Conservation (phyloP, 2,888 invertebrate species). For the Hirtodrosophila confusa region DNA sequence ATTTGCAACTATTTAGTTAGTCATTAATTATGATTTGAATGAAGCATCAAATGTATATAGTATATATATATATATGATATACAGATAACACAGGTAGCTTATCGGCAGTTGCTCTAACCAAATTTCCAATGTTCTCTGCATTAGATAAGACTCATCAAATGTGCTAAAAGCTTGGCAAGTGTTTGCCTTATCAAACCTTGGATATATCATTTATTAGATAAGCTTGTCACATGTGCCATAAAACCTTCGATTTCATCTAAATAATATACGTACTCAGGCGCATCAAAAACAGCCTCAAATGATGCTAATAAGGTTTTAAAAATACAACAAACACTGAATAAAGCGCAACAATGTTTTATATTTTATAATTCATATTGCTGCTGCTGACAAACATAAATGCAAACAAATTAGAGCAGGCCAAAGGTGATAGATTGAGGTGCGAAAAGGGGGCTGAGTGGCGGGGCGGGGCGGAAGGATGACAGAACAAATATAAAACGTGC, state of each 20-base stretch:
- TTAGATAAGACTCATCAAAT: constrained; percentile 19
- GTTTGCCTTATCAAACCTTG: constrained; percentile 27
- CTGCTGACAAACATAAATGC: constrained; percentile 31
- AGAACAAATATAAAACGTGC: constrained; percentile 42
- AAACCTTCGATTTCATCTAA: constrained; percentile 8
- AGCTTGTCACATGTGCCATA: constrained; percentile 42
- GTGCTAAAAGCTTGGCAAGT: constrained; percentile 34
- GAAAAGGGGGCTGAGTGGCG: not conserved
- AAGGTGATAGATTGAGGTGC: constrained; percentile 10
- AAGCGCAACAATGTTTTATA: constrained; percentile 7
- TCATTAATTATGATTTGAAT: not conserved
- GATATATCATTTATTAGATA: constrained; percentile 31
- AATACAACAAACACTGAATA: constrained; percentile 18
- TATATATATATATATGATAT: not conserved
- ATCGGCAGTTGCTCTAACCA: constrained; percentile 20
- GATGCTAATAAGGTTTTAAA: constrained; percentile 65
- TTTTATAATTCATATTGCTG: constrained; percentile 16
- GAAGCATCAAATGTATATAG: constrained; percentile 1
- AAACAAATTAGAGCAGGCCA: constrained; percentile 39
- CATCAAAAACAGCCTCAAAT: constrained; percentile 20
- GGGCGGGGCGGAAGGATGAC: not conserved
- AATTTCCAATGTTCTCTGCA: constrained; percentile 25
- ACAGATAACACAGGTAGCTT: constrained; percentile 5
- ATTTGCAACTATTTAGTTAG: not conserved
- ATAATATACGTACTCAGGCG: constrained; percentile 8